Conservation (phyloP, 2,797 vertebrate species). For the Myoxocephalus aenaeus region DNA sequence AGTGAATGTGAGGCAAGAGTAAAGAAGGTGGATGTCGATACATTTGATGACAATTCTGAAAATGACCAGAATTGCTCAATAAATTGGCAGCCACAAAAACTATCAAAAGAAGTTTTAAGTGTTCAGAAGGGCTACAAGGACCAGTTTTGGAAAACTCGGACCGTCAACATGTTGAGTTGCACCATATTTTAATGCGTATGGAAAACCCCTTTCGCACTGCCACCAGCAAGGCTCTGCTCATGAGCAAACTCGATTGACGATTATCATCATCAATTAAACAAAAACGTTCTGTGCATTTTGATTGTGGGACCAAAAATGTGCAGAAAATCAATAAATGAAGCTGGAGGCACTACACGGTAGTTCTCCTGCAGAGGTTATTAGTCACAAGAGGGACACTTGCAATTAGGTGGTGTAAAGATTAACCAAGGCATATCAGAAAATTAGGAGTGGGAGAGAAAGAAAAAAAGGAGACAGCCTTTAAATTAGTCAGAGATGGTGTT, state of each 20-base stretch:
- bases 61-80: not conserved
- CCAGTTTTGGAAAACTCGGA: not conserved
- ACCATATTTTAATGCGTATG: slow-evolving; percentile 8
- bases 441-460: not conserved
- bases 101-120: not conserved
- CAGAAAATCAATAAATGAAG: slow-evolving; percentile 4
- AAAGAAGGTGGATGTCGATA: not conserved
- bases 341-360: not conserved
- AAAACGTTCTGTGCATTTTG: not conserved
- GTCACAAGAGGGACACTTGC: slow-evolving; percentile 6
- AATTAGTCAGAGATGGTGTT: not conserved
- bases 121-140: not conserved
- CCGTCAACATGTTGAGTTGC: not conserved
- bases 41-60: slow-evolving; percentile 8
- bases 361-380: slow-evolving; percentile 18
- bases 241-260: not conserved
- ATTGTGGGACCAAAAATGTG: slow-evolving; percentile 14
- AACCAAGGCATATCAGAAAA: not conserved
- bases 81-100: not conserved
- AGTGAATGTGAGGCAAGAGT: slow-evolving; percentile 9
- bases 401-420: slow-evolving; percentile 20
- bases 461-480: not conserved
- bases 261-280: slow-evolving; percentile 11
- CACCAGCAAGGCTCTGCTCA: not conserved
- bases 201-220: not conserved